These are phyloP conservation scores for Bombus impatiens DNA, from an alignment of 1,140 invertebrate species.

Conservation along the genomic window DNA sequence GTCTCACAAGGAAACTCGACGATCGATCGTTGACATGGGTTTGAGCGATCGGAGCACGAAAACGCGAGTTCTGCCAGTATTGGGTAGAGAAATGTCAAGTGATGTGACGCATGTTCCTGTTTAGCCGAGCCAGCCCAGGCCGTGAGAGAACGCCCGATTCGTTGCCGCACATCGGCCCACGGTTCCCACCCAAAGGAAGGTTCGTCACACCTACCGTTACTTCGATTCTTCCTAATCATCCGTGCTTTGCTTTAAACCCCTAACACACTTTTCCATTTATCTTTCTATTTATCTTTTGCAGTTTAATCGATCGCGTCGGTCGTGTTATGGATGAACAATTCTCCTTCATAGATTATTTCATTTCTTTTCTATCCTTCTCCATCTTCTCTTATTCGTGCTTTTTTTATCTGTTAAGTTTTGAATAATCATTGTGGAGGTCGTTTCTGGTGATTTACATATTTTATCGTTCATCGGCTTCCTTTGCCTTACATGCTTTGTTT, in stretches of 20 bases:
- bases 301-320: background rate
- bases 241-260: constrained; percentile 12
- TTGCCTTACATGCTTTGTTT: constrained; percentile 26
- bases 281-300: background rate
- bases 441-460: background rate
- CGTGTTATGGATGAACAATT: background rate
- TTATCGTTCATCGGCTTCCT: background rate
- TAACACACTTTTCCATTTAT: constrained; percentile 15
- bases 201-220: constrained; percentile 77
- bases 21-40: constrained; percentile 10
- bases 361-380: background rate
- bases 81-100: constrained; percentile 81
- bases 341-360: background rate
- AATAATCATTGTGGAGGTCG: background rate
- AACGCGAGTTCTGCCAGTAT: constrained; percentile 37
- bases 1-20: background rate
- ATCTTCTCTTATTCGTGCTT: no score
- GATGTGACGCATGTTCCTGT: constrained; percentile 85
- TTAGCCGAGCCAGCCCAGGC: constrained; percentile 91
- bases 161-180: constrained; percentile 92
- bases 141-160: constrained; percentile 90
- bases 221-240: constrained; percentile 21
- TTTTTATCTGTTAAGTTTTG: background rate
- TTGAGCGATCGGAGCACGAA: constrained; percentile 11
- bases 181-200: constrained; percentile 92